Evolutionary conservation across 1,140 invertebrate species (phyloP).

Genomic region (Meloidogyne exigua): DNA sequence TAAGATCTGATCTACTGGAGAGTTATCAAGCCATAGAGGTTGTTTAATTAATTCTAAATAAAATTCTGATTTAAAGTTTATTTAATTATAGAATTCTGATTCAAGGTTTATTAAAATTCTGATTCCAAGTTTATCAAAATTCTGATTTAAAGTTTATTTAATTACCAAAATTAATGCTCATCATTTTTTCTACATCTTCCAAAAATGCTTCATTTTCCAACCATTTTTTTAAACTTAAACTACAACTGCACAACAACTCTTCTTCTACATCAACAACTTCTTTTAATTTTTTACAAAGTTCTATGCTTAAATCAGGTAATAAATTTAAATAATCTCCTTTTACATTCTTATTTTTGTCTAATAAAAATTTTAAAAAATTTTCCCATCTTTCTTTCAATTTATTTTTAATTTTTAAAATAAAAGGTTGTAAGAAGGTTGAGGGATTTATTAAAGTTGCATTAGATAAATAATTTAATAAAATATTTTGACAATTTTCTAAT

Average conservation of each 20-base stretch:
- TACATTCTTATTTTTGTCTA: background rate
- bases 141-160: no score
- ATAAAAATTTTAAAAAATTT: background rate
- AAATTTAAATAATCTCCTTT: constrained; percentile 11
- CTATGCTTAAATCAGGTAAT: background rate
- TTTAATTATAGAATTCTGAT: no score
- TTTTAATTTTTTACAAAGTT: constrained; percentile 5
- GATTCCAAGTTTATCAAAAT: no score
- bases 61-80: no score
- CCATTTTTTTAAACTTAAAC: background rate
- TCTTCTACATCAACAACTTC: background rate
- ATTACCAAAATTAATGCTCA: background rate
- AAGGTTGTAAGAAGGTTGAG: background rate
- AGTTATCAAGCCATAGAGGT: background rate
- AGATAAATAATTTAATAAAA: constrained; percentile 11
- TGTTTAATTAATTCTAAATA: background rate
- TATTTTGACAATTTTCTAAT: background rate
- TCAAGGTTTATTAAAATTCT: no score
- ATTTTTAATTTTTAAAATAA: background rate
- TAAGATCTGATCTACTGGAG: background rate
- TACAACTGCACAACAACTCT: background rate
- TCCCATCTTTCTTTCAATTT: constrained; percentile 6
- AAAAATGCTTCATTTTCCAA: background rate
- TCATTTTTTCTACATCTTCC: background rate
- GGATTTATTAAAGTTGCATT: background rate